A percentile compares a stretch with the other conserved stretches of the same genome.
These are phyloP conservation scores for Echiichthys vipera DNA, from an alignment of 2,797 vertebrate genomes.

Conservation along the genomic window DNA sequence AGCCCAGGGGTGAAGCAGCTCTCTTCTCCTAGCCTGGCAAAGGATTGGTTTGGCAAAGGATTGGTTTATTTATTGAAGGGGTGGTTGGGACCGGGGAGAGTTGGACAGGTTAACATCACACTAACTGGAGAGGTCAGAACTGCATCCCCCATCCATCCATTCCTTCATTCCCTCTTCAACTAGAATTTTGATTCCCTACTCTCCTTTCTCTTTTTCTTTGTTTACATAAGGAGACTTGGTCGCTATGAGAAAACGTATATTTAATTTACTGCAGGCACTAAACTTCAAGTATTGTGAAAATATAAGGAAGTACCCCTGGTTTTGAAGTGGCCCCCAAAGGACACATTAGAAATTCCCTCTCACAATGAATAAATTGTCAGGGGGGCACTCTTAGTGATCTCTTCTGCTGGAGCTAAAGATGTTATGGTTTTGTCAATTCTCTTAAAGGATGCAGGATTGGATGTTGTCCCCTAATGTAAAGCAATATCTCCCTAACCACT, in stretches of 20 bases:
- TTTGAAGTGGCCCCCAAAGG: constrained; percentile 42
- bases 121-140: constrained; percentile 71
- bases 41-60: constrained; percentile 44
- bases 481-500: constrained; percentile 7
- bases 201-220: constrained; percentile 12
- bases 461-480: constrained; percentile 21
- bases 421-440: constrained; percentile 47
- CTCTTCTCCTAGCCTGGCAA: constrained; percentile 36
- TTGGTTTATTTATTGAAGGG: constrained; percentile 72
- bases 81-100: constrained; percentile 53
- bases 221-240: constrained; percentile 9
- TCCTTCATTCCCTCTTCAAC: constrained; percentile 7
- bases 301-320: constrained; percentile 3
- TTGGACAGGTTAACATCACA: constrained; percentile 75
- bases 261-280: constrained; percentile 41
- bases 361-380: constrained; percentile 21
- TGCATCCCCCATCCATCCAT: not conserved
- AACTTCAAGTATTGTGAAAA: constrained; percentile 24
- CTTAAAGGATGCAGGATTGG: constrained; percentile 41
- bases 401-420: constrained; percentile 25
- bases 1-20: constrained; percentile 25
- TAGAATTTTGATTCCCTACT: constrained; percentile 3
- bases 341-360: constrained; percentile 22
- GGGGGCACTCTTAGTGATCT: constrained; percentile 32
- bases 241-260: constrained; percentile 7